These are phyloP conservation scores for Cecidostiba fungosa DNA, from an alignment of 2,888 invertebrate species.

Conservation along the genomic window DNA sequence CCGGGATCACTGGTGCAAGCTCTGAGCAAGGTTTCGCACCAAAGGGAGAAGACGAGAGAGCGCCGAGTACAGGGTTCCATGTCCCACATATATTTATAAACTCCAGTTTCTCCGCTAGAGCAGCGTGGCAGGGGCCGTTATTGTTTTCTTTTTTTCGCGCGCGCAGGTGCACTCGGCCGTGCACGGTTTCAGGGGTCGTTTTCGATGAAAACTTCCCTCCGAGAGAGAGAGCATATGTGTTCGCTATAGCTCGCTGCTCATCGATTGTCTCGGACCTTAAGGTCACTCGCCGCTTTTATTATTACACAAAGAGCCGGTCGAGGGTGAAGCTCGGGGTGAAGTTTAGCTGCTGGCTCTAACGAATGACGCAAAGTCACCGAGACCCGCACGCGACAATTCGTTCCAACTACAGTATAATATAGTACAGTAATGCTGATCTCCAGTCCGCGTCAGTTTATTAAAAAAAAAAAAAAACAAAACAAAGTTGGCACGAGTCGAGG, in stretches of 20 bases:
- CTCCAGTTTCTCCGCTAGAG: background rate
- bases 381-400: no score
- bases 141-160: background rate
- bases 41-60: slow-evolving; percentile 35
- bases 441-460: background rate
- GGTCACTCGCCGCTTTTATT: background rate
- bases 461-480: no score
- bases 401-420: no score
- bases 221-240: background rate
- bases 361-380: no score
- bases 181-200: slow-evolving; percentile 13
- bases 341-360: background rate
- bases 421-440: no score
- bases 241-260: background rate
- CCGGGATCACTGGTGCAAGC: slow-evolving; percentile 45
- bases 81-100: slow-evolving; percentile 66
- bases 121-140: background rate
- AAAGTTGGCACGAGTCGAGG: background rate
- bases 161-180: slow-evolving; percentile 34
- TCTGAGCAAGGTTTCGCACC: slow-evolving; percentile 53
- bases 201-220: background rate
- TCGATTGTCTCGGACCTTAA: slow-evolving; percentile 2
- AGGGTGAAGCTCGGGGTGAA: background rate
- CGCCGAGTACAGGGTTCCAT: slow-evolving; percentile 60
- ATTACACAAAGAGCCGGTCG: background rate